Percentiles rank a stretch among this genome's conserved stretches.
phyloP scores from a whole-genome alignment of 1,140 invertebrate genomes.

The Drosophila arizonae region DNA sequence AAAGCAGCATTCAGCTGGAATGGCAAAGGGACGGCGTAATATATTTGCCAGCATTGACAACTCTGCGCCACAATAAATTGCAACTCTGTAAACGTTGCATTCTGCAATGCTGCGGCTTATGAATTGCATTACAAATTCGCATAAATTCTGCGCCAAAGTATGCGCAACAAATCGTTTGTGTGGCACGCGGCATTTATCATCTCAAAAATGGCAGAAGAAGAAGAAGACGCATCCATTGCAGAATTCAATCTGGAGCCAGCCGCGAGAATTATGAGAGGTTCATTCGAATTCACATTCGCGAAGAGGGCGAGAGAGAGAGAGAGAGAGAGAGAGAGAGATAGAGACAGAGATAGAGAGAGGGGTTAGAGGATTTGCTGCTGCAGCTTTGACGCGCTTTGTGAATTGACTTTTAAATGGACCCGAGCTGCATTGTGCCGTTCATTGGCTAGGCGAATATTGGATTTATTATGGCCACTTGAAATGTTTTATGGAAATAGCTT shows the following conservation, averaged over 20 bases:
- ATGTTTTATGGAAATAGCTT: constrained; percentile 32
- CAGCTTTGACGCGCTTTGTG: constrained; percentile 27
- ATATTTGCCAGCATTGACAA: constrained; percentile 54
- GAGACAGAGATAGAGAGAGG: no score
- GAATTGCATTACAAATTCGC: constrained; percentile 77
- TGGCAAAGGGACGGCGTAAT: constrained; percentile 24
- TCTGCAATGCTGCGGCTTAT: constrained; percentile 53
- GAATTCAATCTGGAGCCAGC: constrained; percentile 66
- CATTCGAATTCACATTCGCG: neutral
- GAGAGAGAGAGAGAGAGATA: neutral
- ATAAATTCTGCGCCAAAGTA: constrained; percentile 70
- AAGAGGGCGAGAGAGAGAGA: neutral
- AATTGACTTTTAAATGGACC: constrained; percentile 43
- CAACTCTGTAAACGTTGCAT: constrained; percentile 36
- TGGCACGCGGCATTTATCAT: constrained; percentile 68
- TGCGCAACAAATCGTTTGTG: constrained; percentile 73
- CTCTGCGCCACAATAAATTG: constrained; percentile 66
- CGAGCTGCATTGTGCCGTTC: constrained; percentile 23
- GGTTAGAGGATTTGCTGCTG: constrained; percentile 17
- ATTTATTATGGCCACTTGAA: constrained; percentile 36
- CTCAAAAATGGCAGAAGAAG: neutral
- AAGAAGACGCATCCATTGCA: constrained; percentile 60
- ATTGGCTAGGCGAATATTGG: neutral
- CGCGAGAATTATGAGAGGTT: constrained; percentile 65
- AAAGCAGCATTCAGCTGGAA: constrained; percentile 7